phyloP scores from a whole-genome alignment of 2,888 invertebrate species.

The Trimorus sp. region DNA sequence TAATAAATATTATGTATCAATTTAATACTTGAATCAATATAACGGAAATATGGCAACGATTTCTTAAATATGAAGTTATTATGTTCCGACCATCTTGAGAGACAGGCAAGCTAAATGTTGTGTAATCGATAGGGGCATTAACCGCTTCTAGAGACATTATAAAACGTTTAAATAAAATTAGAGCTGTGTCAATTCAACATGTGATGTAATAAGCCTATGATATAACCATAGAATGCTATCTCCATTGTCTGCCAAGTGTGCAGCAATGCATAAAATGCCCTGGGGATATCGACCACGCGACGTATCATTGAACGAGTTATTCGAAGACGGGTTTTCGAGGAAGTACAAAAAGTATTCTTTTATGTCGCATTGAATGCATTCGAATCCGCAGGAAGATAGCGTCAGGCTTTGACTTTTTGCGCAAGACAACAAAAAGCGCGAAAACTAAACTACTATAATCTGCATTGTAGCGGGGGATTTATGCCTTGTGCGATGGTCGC shows the following conservation, averaged over 20 bases:
- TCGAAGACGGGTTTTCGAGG: slow-evolving; percentile 44
- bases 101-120: background rate
- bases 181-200: slow-evolving; percentile 64
- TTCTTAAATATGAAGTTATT: too few relatives aligned
- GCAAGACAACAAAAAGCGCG: slow-evolving; percentile 5
- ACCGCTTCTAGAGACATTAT: slow-evolving; percentile 23
- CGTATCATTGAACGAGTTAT: slow-evolving; percentile 53
- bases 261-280: slow-evolving; percentile 55
- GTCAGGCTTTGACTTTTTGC: background rate
- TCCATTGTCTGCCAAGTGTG: slow-evolving; percentile 56
- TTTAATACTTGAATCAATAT: too few relatives aligned
- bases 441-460: slow-evolving; percentile 13
- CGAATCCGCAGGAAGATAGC: slow-evolving; percentile 12
- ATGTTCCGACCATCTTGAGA: too few relatives aligned
- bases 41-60: too few relatives aligned
- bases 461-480: slow-evolving; percentile 17
- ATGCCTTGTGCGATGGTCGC: slow-evolving; percentile 1
- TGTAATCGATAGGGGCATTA: slow-evolving; percentile 8
- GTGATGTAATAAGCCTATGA: slow-evolving; percentile 66
- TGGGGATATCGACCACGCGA: slow-evolving; percentile 52
- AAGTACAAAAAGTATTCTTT: slow-evolving; percentile 29
- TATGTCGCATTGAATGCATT: slow-evolving; percentile 36
- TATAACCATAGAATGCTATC: slow-evolving; percentile 66
- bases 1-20: too few relatives aligned
- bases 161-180: slow-evolving; percentile 30